These are phyloP conservation scores for Coelopa frigida DNA, from an alignment of 1,140 invertebrate genomes.

Conservation along the genomic window DNA sequence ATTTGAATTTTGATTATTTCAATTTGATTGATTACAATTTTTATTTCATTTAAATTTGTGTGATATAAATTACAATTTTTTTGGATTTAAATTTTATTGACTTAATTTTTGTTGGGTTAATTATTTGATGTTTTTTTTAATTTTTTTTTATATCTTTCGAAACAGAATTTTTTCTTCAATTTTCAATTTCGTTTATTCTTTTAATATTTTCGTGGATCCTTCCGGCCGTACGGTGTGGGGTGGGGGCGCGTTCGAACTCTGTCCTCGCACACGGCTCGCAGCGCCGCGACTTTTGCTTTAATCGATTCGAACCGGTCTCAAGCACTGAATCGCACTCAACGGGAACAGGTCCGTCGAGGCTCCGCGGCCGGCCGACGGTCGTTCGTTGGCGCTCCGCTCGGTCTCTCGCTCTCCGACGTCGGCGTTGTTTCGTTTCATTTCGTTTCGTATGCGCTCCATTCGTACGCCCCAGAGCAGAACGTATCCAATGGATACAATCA, in stretches of 20 bases:
- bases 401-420: neutral
- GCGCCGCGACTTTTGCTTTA: conserved; percentile 12
- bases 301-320: conserved; percentile 17
- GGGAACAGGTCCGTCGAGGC: conserved; percentile 29
- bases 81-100: neutral
- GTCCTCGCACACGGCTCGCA: neutral
- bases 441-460: neutral
- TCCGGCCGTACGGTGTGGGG: too few species aligned
- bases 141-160: conserved; percentile 1
- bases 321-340: conserved; percentile 16
- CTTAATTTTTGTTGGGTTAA: neutral
- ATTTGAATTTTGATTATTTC: too few species aligned
- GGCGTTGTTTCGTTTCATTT: neutral
- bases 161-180: too few species aligned
- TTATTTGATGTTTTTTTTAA: neutral
- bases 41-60: neutral
- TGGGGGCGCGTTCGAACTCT: neutral
- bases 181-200: too few species aligned
- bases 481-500: too few species aligned
- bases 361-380: conserved; percentile 5
- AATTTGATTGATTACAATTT: too few species aligned
- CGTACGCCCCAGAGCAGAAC: too few species aligned
- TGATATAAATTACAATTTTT: neutral
- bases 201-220: too few species aligned
- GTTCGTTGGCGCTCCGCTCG: neutral